Conservation (phyloP, 2,113 vertebrate genomes). For the Odocoileus virginianus region DNA sequence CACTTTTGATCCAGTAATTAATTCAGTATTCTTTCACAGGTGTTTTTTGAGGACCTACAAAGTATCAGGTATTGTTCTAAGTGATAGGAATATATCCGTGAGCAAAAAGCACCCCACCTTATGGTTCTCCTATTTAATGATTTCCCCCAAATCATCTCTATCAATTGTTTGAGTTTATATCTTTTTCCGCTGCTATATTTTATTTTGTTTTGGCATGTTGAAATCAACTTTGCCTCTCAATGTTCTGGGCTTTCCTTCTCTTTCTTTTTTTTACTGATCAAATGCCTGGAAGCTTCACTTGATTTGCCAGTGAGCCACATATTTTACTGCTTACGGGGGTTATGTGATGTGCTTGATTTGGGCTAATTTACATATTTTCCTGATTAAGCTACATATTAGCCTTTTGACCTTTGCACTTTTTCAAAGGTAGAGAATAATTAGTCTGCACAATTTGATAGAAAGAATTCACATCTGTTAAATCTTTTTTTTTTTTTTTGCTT, state of each 20-base stretch:
- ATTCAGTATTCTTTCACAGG: neutral
- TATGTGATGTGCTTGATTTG: conserved; percentile 54
- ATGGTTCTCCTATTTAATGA: neutral
- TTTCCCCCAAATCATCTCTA: neutral
- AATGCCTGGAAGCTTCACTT: neutral
- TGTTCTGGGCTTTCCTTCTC: neutral
- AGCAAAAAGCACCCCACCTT: neutral
- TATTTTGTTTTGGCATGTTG: neutral
- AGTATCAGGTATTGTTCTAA: neutral
- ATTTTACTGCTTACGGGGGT: conserved; percentile 52
- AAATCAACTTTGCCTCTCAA: neutral
- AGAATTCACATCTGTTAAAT: conserved; percentile 12
- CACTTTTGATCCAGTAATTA: neutral
- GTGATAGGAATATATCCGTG: neutral
- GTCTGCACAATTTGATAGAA: conserved; percentile 32
- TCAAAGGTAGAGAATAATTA: conserved; percentile 61
- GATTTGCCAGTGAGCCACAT: conserved; percentile 24
- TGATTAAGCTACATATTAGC: conserved; percentile 68
- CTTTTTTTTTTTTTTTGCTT: conserved; percentile 25
- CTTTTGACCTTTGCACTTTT: conserved; percentile 69
- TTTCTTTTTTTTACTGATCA: conserved; percentile 9
- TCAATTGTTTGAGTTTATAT: neutral
- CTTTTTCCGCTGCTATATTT: neutral
- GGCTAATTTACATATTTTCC: conserved; percentile 67
- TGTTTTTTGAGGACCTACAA: neutral